A percentile compares a stretch with the other conserved stretches of the same genome.
phyloP scores from a whole-genome alignment of 1,140 invertebrate species.

The Periplaneta americana region DNA sequence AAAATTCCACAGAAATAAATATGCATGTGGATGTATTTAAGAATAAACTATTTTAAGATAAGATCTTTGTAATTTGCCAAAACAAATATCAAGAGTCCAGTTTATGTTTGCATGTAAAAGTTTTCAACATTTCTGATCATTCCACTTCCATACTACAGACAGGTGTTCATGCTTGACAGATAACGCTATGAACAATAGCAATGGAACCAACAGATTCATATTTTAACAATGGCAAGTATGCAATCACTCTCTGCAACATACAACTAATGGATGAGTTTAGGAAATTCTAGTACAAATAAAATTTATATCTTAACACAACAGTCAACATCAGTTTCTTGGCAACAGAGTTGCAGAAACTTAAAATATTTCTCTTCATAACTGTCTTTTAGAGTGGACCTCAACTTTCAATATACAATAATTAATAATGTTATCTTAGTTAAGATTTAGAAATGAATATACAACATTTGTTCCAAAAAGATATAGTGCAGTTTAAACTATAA shows the following conservation, averaged over 20 bases:
- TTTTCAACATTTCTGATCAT: background rate
- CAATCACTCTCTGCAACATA: background rate
- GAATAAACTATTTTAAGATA: background rate
- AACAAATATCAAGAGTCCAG: too few species aligned
- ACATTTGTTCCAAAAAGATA: too few species aligned
- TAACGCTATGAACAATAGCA: background rate
- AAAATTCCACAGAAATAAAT: background rate
- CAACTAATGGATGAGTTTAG: too few species aligned
- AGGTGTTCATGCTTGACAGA: background rate
- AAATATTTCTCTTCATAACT: background rate
- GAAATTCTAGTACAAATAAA: too few species aligned
- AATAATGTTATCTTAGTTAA: background rate
- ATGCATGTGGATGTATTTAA: background rate
- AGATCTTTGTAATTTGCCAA: too few species aligned
- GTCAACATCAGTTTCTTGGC: background rate
- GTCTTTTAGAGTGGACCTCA: background rate
- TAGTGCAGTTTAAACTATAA: too few species aligned
- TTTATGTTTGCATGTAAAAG: background rate
- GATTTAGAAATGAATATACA: too few species aligned
- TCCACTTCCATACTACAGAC: background rate
- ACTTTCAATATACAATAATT: too few species aligned
- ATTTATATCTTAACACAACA: background rate
- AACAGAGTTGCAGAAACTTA: background rate
- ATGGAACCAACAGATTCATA: background rate
- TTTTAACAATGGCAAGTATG: background rate